These are phyloP conservation scores for Saccostrea cuccullata DNA, from an alignment of 1,140 invertebrate genomes.

Conservation along the genomic window DNA sequence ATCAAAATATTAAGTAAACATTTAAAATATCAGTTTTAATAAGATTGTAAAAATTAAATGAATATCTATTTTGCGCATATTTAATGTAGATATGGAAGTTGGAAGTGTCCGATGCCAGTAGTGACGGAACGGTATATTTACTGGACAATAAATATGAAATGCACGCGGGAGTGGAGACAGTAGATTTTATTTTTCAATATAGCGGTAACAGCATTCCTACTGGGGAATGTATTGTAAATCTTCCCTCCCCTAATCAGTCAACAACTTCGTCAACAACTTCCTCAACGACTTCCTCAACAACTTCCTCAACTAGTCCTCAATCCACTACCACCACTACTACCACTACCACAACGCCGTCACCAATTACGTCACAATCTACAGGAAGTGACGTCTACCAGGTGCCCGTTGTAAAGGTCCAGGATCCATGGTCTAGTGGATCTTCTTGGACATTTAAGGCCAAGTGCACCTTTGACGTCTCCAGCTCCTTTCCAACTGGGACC, in stretches of 20 bases:
- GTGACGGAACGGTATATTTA: not conserved
- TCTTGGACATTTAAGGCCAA: not conserved
- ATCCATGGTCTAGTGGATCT: not conserved
- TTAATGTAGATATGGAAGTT: constrained; percentile 12
- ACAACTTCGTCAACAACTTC: not conserved
- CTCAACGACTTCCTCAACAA: not conserved
- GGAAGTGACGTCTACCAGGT: constrained; percentile 1
- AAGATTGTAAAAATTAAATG: not conserved
- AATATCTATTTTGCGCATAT: not conserved
- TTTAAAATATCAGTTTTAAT: not conserved
- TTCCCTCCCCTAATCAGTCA: not conserved
- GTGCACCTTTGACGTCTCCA: not conserved
- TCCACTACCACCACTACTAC: not conserved
- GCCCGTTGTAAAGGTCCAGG: not conserved
- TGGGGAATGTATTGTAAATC: not conserved
- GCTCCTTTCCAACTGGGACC: not conserved
- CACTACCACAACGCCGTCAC: not conserved
- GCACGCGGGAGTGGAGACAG: not conserved
- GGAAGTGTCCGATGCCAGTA: not conserved
- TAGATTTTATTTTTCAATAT: not conserved
- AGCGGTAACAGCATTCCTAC: not conserved
- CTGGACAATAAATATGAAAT: not conserved
- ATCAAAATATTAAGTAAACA: not conserved
- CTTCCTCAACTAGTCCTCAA: not conserved
- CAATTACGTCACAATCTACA: not conserved